phyloP scores from a whole-genome alignment of 2,888 invertebrate genomes.

The Sclerodermus sp. region DNA sequence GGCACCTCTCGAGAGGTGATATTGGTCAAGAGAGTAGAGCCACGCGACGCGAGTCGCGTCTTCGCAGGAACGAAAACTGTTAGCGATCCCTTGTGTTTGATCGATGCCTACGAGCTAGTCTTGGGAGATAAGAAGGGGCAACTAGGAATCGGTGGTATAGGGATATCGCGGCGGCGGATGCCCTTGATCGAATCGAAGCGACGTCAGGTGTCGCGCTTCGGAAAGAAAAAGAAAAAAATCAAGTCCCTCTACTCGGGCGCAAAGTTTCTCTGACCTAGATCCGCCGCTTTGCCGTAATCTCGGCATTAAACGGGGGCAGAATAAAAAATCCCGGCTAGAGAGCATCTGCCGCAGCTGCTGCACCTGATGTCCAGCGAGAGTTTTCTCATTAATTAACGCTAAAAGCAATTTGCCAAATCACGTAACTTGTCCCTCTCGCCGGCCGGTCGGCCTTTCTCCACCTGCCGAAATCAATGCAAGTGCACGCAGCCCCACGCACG shows the following conservation, averaged over 20 bases:
- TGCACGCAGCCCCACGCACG: not conserved
- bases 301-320: not conserved
- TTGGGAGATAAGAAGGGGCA: too few species aligned
- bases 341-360: not conserved
- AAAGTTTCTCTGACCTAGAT: conserved; percentile 34
- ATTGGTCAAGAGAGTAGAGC: conserved; percentile 11
- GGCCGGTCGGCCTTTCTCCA: not conserved
- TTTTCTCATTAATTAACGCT: conserved; percentile 26
- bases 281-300: conserved; percentile 22
- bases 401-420: conserved; percentile 30
- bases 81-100: too few species aligned
- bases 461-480: not conserved
- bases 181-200: not conserved
- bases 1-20: too few species aligned
- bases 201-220: conserved; percentile 3
- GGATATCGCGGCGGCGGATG: too few species aligned
- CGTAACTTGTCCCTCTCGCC: conserved; percentile 15
- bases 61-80: conserved; percentile 15
- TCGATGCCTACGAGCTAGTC: too few species aligned
- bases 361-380: not conserved
- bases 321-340: not conserved
- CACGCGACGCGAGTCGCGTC: conserved; percentile 19
- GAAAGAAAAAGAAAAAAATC: conserved; percentile 10
- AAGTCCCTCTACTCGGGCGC: conserved; percentile 10
- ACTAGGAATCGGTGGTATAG: too few species aligned